Conservation (phyloP, 2,797 vertebrate species). For the Loris lydekkerianus region DNA sequence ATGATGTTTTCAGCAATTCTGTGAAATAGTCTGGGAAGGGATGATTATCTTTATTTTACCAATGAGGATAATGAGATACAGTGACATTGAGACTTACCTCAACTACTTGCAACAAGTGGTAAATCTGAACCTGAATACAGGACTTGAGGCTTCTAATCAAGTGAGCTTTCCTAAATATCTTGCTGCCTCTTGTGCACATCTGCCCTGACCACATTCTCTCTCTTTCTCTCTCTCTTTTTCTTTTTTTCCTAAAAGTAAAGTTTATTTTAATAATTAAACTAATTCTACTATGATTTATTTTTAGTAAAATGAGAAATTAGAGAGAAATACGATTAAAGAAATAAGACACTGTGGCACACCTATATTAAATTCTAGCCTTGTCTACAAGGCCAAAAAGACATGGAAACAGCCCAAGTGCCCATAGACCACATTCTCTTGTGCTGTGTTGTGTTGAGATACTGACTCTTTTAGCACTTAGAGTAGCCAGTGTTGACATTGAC, state of each 20-base stretch:
- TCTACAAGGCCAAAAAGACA: no score
- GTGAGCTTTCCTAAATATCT: neutral
- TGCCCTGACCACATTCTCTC: neutral
- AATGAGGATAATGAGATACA: neutral
- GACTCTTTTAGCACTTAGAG: neutral
- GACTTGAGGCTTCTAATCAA: neutral
- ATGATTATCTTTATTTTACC: conserved; percentile 23
- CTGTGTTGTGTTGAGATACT: neutral
- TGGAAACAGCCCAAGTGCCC: no score
- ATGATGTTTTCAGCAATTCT: neutral
- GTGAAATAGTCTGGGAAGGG: neutral
- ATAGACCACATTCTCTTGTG: neutral
- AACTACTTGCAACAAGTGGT: neutral
- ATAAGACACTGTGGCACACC: no score
- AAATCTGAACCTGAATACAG: neutral
- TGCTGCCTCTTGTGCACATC: neutral
- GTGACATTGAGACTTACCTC: conserved; percentile 16
- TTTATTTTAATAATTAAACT: no score
- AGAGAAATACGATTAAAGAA: no score
- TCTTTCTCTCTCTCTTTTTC: no score
- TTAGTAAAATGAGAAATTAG: no score
- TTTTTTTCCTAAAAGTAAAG: no score
- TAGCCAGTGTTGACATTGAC: neutral
- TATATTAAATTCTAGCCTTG: no score
- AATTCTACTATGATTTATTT: no score